Percentiles rank a stretch among this genome's conserved stretches.
These are phyloP conservation scores for Zygogramma bicolorata DNA, from an alignment of 2,888 invertebrate genomes.

Conservation along the genomic window DNA sequence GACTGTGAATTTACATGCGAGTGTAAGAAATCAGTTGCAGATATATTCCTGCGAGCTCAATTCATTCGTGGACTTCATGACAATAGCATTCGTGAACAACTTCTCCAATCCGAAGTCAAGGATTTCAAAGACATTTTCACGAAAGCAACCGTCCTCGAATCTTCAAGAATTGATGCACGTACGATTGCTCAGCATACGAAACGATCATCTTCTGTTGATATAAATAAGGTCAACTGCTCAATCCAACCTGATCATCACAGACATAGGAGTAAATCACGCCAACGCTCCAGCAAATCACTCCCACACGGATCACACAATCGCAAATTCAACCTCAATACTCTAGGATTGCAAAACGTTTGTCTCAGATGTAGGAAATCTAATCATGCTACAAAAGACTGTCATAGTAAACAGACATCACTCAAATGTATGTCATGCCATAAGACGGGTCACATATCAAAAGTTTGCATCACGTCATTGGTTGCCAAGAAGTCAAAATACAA, in stretches of 20 bases:
- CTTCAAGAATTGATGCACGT: constrained; percentile 27
- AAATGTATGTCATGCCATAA: neutral
- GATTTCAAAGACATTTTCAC: constrained; percentile 30
- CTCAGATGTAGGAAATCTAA: constrained; percentile 19
- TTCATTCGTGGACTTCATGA: too few relatives aligned
- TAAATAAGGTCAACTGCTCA: neutral
- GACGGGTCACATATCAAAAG: neutral
- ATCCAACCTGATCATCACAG: neutral
- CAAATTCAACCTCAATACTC: too few relatives aligned
- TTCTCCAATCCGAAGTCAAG: constrained; percentile 20
- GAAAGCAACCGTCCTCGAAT: constrained; percentile 31
- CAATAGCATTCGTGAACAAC: constrained; percentile 32
- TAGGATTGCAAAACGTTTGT: neutral
- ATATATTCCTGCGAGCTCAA: too few relatives aligned
- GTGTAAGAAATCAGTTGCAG: too few relatives aligned
- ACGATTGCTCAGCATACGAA: neutral
- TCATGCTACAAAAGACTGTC: constrained; percentile 15
- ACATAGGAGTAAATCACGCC: neutral
- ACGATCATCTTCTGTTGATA: neutral
- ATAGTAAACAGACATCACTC: neutral
- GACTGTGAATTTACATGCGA: too few relatives aligned
- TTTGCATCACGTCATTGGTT: too few relatives aligned
- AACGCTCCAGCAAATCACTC: too few relatives aligned
- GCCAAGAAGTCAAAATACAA: too few relatives aligned
- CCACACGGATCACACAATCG: too few relatives aligned